Conservation (phyloP, 1,140 invertebrate species). For the Platyscapa corneri region DNA sequence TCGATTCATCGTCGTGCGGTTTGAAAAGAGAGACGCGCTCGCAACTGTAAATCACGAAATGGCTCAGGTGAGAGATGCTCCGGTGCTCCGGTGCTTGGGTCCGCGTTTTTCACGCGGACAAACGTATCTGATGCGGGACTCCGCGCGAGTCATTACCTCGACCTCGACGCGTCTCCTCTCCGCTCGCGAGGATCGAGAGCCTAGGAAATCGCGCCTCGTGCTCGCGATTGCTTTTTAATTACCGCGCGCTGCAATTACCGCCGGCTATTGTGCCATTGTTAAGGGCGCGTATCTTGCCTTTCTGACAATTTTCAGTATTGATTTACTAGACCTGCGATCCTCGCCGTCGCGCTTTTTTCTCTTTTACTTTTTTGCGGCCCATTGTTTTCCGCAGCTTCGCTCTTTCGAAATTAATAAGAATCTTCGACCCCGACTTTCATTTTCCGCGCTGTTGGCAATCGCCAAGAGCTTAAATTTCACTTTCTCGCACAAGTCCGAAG, state of each 20-base stretch:
- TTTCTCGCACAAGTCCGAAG: too few species aligned
- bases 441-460: too few species aligned
- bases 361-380: not conserved
- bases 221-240: conserved; percentile 31
- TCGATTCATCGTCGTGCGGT: conserved; percentile 40
- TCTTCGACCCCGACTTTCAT: too few species aligned
- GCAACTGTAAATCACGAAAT: conserved; percentile 25
- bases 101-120: not conserved
- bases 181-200: not conserved
- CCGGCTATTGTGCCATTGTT: too few species aligned
- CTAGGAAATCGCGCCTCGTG: not conserved
- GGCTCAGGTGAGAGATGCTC: conserved; percentile 31
- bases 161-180: not conserved
- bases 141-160: not conserved
- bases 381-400: not conserved
- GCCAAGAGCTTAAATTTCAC: too few species aligned
- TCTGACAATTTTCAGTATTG: not conserved
- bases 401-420: too few species aligned
- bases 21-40: conserved; percentile 11
- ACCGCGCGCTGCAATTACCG: conserved; percentile 13
- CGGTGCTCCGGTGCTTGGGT: too few species aligned
- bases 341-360: not conserved
- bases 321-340: not conserved
- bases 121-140: not conserved
- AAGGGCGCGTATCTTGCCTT: too few species aligned